Conservation (phyloP, 2,113 vertebrate genomes). For the Ageneiosus marmoratus region DNA sequence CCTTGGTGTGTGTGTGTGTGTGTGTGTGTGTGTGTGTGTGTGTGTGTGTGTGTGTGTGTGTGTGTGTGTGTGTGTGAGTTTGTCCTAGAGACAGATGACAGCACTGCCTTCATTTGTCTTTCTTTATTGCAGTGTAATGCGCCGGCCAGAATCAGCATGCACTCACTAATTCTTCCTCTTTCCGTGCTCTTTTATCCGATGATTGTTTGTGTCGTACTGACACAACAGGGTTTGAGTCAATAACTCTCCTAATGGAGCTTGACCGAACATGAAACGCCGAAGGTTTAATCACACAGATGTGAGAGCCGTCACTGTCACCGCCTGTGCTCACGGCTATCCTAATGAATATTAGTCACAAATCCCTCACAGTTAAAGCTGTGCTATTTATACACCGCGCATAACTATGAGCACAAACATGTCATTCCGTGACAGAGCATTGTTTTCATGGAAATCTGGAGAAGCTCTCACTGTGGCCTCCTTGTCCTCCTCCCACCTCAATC, state of each 20-base stretch:
- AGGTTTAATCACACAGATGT: slow-evolving; percentile 1
- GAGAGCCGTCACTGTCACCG: not conserved
- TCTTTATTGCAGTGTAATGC: slow-evolving; percentile 54
- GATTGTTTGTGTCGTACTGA: not conserved
- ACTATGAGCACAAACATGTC: not conserved
- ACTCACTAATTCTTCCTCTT: not conserved
- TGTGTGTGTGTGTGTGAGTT: not conserved
- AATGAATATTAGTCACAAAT: not conserved
- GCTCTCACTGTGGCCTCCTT: not conserved
- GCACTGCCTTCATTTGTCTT: slow-evolving; percentile 54
- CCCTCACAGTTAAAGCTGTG: not conserved
- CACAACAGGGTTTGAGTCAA: slow-evolving; percentile 6
- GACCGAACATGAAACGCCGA: slow-evolving; percentile 6
- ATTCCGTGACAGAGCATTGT: not conserved
- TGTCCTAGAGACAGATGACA: slow-evolving; percentile 50
- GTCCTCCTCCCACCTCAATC: not conserved
- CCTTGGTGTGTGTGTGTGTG: not conserved
- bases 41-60: not conserved
- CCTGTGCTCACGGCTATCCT: not conserved
- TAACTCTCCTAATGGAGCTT: slow-evolving; percentile 26
- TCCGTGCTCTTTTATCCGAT: not conserved
- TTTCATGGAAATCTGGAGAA: not conserved
- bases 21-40: not conserved
- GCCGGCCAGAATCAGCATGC: slow-evolving; percentile 23
- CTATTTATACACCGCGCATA: not conserved